Evolutionary conservation across 2,888 invertebrate species (phyloP), one percentile per base, ranked within the genome.

Genomic region (Anthrax anthrax): DNA sequence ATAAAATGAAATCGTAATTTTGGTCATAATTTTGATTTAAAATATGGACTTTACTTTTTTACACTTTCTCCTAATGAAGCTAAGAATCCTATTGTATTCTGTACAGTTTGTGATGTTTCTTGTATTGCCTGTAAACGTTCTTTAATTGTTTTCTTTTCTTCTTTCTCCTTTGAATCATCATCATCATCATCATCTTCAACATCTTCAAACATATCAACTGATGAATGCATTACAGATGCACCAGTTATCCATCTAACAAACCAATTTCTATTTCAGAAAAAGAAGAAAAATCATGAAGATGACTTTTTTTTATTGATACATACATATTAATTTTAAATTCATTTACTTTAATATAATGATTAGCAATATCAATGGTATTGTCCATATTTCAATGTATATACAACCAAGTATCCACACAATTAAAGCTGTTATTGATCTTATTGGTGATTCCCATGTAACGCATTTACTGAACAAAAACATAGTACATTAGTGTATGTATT

Each of bases 51-150:
- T 18, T 73, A 95, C 94, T 97, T 97, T 73, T 91, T 91, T 46
- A 94, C 80, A 61, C 86, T 80, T 70, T 97, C 96, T 53, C 90
- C 85, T 49, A 96, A 71, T n/a, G 91, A 87, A 10, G 95, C 95
- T 50, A 95, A 79, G 61, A 84, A 88, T 19, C 96, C 96, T 49
- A 97, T 86, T 1, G 88, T 85, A 59, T 96, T 94, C 67, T 98
- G 97, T 4, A 98, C 94, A 47, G 88, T 87, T 60, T 92, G 87
- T 17, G 96, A 94, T 4, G 96, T 95, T 69, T 98, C 97, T 66
- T 97, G 96, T 56, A 97, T 91, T 3, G 92, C 88, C 67, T 91
- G 91, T 38, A 97, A 69, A 50, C 90, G 78, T 65, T 95, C 94
- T 63, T 94, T 91, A 45, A 97, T 72, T 55, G 90, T 88, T 70